Evolutionary conservation across 2,797 vertebrate genomes (phyloP).

Genomic region (Calcarius lapponicus): DNA sequence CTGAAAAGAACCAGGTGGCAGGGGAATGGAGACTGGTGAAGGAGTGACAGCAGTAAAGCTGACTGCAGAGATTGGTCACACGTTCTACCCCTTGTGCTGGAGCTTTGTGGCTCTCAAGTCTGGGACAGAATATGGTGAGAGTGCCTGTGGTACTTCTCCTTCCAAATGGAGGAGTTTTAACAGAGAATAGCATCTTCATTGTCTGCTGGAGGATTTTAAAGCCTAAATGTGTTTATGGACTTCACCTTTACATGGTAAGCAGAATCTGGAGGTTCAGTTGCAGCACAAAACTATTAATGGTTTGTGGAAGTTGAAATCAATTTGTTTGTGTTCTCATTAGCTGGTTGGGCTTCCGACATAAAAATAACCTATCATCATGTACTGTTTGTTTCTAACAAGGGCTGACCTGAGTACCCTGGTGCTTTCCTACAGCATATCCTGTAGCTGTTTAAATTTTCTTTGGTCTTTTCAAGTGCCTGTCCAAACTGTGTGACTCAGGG

Average conservation of each 20-base stretch:
- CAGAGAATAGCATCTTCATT: background rate
- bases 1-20: background rate
- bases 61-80: background rate
- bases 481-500: background rate
- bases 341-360: background rate
- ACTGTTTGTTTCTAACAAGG: background rate
- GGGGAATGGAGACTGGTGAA: background rate
- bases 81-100: background rate
- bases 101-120: background rate
- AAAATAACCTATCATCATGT: background rate
- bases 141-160: background rate
- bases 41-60: background rate
- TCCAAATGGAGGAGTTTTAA: background rate
- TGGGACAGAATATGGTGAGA: background rate
- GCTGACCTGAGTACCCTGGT: background rate
- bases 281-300: background rate
- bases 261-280: background rate
- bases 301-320: background rate
- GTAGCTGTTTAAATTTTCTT: slow-evolving; percentile 10
- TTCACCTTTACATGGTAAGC: background rate
- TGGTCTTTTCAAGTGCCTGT: background rate
- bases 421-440: slow-evolving; percentile 41
- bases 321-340: slow-evolving; percentile 2
- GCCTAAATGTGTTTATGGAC: background rate
- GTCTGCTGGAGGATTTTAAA: background rate